Percentiles rank a stretch among this genome's conserved stretches.
phyloP scores from a whole-genome alignment of 2,797 vertebrate genomes.

The Lindbergichthys nudifrons region DNA sequence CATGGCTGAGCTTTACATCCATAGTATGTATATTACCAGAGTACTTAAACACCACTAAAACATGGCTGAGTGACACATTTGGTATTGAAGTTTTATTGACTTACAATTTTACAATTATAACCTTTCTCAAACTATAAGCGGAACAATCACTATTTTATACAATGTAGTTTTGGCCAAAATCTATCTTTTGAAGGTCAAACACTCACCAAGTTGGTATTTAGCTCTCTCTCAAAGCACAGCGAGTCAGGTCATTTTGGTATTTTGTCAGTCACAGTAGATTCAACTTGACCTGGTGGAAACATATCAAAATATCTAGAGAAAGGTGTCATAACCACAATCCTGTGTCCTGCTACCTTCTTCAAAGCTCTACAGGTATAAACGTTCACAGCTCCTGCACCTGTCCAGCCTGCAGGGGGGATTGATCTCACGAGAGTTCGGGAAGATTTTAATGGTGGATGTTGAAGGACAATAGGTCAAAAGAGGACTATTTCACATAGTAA shows the following conservation, averaged over 20 bases:
- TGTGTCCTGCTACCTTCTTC: not conserved
- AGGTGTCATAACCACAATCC: constrained; percentile 12
- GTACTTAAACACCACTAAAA: not conserved
- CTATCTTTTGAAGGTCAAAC: constrained; percentile 9
- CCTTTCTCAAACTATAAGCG: not conserved
- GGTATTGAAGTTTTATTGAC: not conserved
- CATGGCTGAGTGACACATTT: not conserved
- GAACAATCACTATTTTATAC: not conserved
- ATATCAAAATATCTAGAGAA: constrained; percentile 4
- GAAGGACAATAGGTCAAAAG: too few relatives aligned
- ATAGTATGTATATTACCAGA: constrained; percentile 2
- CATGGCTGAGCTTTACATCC: not conserved
- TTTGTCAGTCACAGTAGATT: constrained; percentile 2
- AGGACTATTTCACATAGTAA: too few relatives aligned
- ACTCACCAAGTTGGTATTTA: constrained; percentile 3
- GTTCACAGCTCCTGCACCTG: constrained; percentile 13
- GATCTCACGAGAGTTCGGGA: not conserved
- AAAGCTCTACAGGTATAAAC: constrained; percentile 5
- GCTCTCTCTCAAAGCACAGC: not conserved
- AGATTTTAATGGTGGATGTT: not conserved
- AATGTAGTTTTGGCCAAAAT: not conserved
- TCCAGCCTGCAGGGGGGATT: constrained; percentile 16
- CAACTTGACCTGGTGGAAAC: constrained; percentile 21
- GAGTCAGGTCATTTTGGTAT: not conserved
- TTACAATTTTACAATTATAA: not conserved